phyloP scores from a whole-genome alignment of 2,888 invertebrate genomes.

The Dromius quadrimaculatus region DNA sequence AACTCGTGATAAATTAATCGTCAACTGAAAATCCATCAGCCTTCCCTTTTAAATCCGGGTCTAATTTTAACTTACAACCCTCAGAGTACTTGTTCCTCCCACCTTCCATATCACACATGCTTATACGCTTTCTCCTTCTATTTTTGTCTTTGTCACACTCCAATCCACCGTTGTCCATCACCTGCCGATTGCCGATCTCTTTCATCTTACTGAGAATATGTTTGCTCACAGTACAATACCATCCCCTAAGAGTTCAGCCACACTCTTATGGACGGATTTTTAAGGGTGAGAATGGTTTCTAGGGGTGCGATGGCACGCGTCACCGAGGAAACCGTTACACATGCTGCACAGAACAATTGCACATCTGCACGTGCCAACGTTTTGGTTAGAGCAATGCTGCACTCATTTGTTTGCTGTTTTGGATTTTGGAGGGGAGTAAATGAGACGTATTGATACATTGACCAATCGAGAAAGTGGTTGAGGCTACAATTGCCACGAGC shows the following conservation, averaged over 20 bases:
- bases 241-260: background rate
- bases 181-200: constrained; percentile 31
- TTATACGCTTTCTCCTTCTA: background rate
- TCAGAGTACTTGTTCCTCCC: background rate
- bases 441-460: constrained; percentile 9
- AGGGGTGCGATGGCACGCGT: constrained; percentile 22
- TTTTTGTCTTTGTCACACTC: constrained; percentile 1
- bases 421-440: background rate
- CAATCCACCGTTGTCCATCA: constrained; percentile 19
- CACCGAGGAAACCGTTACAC: constrained; percentile 24
- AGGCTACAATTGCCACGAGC: background rate
- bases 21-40: constrained; percentile 3
- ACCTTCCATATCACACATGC: constrained; percentile 7
- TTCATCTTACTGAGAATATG: constrained; percentile 28
- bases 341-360: constrained; percentile 39
- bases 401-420: constrained; percentile 33
- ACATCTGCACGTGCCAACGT: constrained; percentile 48
- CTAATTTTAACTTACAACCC: background rate
- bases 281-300: background rate
- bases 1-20: constrained; percentile 9
- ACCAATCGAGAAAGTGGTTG: background rate
- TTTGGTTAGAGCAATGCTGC: constrained; percentile 30
- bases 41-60: background rate
- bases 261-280: background rate
- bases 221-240: constrained; percentile 17